A percentile compares a stretch with the other conserved stretches of the same genome.
Conservation (phyloP, 2,888 invertebrate genomes). For the Molanna angustata region DNA sequence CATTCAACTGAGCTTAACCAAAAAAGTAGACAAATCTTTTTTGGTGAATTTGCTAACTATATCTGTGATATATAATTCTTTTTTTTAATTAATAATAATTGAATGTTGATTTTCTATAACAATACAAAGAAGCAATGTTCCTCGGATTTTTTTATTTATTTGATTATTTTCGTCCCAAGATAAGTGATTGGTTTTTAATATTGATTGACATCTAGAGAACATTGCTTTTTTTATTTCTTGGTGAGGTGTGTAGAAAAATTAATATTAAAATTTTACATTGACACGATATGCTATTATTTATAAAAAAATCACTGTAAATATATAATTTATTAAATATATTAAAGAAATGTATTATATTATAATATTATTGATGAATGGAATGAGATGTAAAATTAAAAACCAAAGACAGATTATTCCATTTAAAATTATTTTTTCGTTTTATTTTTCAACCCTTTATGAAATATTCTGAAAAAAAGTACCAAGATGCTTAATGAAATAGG, state of each 20-base stretch:
- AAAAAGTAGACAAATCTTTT: too few species aligned
- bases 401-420: constrained; percentile 31
- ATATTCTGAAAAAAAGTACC: too few species aligned
- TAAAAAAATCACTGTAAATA: constrained; percentile 13
- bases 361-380: constrained; percentile 20
- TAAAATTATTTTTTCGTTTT: constrained; percentile 7
- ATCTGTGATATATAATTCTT: constrained; percentile 30
- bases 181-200: too few species aligned
- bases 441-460: too few species aligned
- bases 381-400: constrained; percentile 30
- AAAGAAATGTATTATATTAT: too few species aligned
- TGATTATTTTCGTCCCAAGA: too few species aligned
- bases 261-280: too few species aligned
- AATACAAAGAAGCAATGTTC: constrained; percentile 30
- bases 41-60: constrained; percentile 25
- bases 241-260: not conserved
- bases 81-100: too few species aligned
- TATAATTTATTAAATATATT: constrained; percentile 19
- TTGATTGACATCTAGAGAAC: too few species aligned
- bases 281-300: constrained; percentile 7
- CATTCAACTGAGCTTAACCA: too few species aligned
- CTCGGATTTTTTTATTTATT: too few species aligned
- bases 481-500: too few species aligned
- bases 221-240: constrained; percentile 3
- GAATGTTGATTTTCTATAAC: constrained; percentile 17